Percentiles rank a stretch among this genome's conserved stretches.
Conservation (phyloP, 2,113 vertebrate species). For the Ptychochromis oligacanthus region DNA sequence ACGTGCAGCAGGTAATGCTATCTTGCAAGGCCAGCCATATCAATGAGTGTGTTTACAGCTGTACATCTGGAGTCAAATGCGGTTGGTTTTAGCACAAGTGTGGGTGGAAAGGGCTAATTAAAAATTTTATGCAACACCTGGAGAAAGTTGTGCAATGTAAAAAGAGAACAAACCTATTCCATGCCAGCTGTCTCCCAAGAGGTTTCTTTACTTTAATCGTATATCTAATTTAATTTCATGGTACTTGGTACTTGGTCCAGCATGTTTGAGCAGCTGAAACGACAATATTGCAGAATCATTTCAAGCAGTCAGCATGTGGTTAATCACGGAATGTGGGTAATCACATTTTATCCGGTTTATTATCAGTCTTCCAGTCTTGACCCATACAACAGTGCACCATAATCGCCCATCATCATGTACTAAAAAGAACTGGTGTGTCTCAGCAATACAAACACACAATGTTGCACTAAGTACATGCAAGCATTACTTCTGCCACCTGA, state of each 20-base stretch:
- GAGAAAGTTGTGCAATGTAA: not conserved
- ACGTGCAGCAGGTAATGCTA: not conserved
- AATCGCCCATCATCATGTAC: not conserved
- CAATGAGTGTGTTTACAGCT: not conserved
- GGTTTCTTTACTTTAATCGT: not conserved
- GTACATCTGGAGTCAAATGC: not conserved
- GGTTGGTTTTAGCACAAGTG: not conserved
- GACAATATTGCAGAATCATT: not conserved
- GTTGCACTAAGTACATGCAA: too few relatives aligned
- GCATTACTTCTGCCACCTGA: not conserved
- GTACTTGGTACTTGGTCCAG: not conserved
- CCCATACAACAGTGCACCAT: not conserved
- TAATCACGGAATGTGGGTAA: not conserved
- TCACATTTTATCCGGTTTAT: conserved; percentile 1
- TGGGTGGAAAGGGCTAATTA: not conserved
- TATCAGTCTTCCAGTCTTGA: not conserved
- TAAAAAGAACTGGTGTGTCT: not conserved
- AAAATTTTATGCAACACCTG: not conserved
- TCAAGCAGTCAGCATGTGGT: not conserved
- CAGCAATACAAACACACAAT: too few relatives aligned
- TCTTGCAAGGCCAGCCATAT: not conserved
- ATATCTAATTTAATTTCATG: not conserved
- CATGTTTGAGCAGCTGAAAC: conserved; percentile 2
- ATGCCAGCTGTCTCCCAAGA: not conserved
- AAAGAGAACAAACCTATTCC: not conserved